phyloP scores from a whole-genome alignment of 1,140 invertebrate genomes.

The Drosophila obscura region DNA sequence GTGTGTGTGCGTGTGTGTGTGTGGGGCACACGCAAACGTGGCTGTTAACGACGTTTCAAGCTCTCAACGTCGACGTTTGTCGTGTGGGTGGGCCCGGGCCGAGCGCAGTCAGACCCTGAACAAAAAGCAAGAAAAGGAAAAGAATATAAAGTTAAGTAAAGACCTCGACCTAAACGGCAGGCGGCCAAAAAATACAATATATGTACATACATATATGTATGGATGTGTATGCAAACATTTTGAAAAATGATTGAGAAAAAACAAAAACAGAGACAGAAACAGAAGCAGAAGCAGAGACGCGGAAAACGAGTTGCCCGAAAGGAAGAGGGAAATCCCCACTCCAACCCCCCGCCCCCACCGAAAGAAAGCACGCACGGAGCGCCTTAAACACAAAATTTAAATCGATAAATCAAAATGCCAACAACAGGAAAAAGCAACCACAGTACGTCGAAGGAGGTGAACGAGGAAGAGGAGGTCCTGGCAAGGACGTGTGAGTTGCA shows the following conservation, averaged over 20 bases:
- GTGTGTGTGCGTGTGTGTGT: slow-evolving; percentile 27
- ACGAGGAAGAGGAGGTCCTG: slow-evolving; percentile 51
- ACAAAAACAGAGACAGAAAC: slow-evolving; percentile 19
- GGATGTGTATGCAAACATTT: slow-evolving; percentile 36
- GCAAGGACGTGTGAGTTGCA: slow-evolving; percentile 81
- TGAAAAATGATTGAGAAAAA: slow-evolving; percentile 63
- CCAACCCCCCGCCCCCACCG: slow-evolving; percentile 6
- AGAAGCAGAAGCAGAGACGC: slow-evolving; percentile 13
- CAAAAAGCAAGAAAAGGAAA: slow-evolving; percentile 37
- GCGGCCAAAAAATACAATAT: slow-evolving; percentile 64
- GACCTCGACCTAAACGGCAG: slow-evolving; percentile 78
- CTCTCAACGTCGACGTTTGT: slow-evolving; percentile 59
- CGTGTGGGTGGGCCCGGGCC: slow-evolving; percentile 32
- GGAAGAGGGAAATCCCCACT: slow-evolving; percentile 14
- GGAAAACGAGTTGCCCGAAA: slow-evolving; percentile 30
- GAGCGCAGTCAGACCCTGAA: slow-evolving; percentile 43
- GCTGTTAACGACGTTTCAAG: slow-evolving; percentile 75
- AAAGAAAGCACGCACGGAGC: slow-evolving; percentile 35
- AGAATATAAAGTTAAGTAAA: slow-evolving; percentile 58
- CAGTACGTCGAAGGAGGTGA: not conserved
- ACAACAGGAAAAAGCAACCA: slow-evolving; percentile 55
- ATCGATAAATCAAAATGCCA: slow-evolving; percentile 82
- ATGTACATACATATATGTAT: slow-evolving; percentile 1
- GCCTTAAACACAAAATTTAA: slow-evolving; percentile 72
- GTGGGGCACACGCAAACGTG: slow-evolving; percentile 71